These are phyloP conservation scores for Lagocephalus sceleratus DNA, from an alignment of 2,797 vertebrate genomes.

Conservation along the genomic window DNA sequence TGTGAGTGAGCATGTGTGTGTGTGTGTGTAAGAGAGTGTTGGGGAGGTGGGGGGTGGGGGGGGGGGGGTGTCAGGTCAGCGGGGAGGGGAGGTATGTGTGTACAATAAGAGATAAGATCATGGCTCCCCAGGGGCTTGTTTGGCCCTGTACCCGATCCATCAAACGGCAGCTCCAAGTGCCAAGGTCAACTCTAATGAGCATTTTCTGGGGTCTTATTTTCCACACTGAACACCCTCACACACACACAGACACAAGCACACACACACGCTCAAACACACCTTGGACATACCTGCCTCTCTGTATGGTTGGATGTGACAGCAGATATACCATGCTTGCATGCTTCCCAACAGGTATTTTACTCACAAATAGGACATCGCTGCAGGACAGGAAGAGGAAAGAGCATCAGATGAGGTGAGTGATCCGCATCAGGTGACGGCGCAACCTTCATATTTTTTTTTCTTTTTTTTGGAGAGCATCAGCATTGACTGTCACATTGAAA, in stretches of 20 bases:
- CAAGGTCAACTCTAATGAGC: constrained; percentile 98
- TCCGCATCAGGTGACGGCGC: constrained; percentile 16
- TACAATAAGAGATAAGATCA: constrained; percentile 93
- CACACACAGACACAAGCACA: constrained; percentile 8
- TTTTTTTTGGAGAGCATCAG: too few relatives aligned
- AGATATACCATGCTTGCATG: constrained; percentile 42
- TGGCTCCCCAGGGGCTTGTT: constrained; percentile 86
- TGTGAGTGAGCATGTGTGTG: constrained; percentile 56
- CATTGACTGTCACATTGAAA: too few relatives aligned
- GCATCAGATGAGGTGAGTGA: constrained; percentile 26
- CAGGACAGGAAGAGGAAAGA: constrained; percentile 22
- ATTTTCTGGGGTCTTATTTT: constrained; percentile 84
- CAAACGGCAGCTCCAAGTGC: constrained; percentile 85
- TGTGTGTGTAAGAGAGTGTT: background rate
- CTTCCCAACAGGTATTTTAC: constrained; percentile 50
- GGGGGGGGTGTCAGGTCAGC: constrained; percentile 60
- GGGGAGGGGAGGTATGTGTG: constrained; percentile 65
- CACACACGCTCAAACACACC: constrained; percentile 37
- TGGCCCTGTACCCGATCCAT: constrained; percentile 89
- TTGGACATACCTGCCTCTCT: constrained; percentile 63
- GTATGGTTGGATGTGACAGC: constrained; percentile 57
- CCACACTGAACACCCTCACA: constrained; percentile 50
- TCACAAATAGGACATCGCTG: constrained; percentile 19
- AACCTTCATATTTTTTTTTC: too few relatives aligned
- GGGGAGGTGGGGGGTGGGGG: constrained; percentile 25